Conservation (phyloP, 2,888 invertebrate species). For the Agelastica alni region DNA sequence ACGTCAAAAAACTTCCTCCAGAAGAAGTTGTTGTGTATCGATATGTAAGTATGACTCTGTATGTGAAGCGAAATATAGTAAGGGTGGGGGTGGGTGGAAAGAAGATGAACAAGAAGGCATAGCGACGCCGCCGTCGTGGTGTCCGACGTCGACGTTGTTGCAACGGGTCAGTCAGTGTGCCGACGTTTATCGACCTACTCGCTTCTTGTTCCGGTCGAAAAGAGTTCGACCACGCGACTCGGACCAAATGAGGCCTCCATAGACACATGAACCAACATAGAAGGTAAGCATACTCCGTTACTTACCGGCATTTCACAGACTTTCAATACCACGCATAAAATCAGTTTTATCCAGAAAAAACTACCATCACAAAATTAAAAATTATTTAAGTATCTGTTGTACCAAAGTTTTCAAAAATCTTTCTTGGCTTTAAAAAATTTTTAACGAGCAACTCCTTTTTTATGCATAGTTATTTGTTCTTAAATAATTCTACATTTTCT, state of each 20-base stretch:
- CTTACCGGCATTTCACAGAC: too few relatives aligned
- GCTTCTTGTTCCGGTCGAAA: constrained; percentile 37
- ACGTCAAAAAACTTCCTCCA: too few relatives aligned
- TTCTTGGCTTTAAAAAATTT: too few relatives aligned
- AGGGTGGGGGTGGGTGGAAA: constrained; percentile 11
- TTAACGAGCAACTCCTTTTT: too few relatives aligned
- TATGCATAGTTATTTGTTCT: too few relatives aligned
- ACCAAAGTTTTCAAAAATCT: too few relatives aligned
- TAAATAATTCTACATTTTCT: too few relatives aligned
- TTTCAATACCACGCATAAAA: too few relatives aligned
- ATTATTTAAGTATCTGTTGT: too few relatives aligned
- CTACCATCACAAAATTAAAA: too few relatives aligned
- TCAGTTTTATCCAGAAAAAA: too few relatives aligned
- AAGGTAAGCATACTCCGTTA: too few relatives aligned
- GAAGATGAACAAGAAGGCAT: constrained; percentile 46
- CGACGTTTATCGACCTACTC: constrained; percentile 50
- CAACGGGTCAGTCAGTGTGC: constrained; percentile 54
- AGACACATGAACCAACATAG: constrained; percentile 53
- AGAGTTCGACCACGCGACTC: constrained; percentile 47
- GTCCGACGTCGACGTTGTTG: constrained; percentile 43
- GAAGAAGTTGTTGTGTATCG: neutral
- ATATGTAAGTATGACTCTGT: constrained; percentile 12
- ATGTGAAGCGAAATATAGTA: constrained; percentile 11
- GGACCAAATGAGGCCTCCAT: constrained; percentile 55
- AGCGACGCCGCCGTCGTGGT: constrained; percentile 48